A percentile compares a stretch with the other conserved stretches of the same genome.
These are phyloP conservation scores for Drosophila kuntzei DNA, from an alignment of 2,888 invertebrate genomes.

Conservation along the genomic window DNA sequence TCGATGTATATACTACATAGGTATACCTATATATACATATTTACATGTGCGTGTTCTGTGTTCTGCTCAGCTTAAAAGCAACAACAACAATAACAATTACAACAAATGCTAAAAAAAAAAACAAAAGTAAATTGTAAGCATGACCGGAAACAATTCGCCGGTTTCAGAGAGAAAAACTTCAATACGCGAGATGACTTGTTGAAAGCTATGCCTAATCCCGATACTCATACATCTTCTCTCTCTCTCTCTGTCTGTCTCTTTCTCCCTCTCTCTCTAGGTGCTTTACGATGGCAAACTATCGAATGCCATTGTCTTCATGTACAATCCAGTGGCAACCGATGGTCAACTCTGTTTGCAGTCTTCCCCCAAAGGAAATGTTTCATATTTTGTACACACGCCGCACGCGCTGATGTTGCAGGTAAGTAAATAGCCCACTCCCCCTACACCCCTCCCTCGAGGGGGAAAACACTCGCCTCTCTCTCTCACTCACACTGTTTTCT, in stretches of 20 bases:
- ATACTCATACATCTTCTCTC: background rate
- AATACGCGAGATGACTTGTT: constrained; percentile 59
- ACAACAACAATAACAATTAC: constrained; percentile 16
- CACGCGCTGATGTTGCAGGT: constrained; percentile 99
- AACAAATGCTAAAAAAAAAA: constrained; percentile 19
- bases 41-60: constrained; percentile 27
- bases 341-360: constrained; percentile 99
- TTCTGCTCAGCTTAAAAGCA: constrained; percentile 48
- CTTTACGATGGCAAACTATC: constrained; percentile 99
- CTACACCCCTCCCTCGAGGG: background rate
- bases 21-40: constrained; percentile 23
- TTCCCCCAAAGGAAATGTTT: constrained; percentile 98
- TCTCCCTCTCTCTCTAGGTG: constrained; percentile 88
- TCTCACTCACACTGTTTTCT: background rate
- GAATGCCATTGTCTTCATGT: constrained; percentile 99
- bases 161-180: constrained; percentile 20
- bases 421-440: constrained; percentile 81
- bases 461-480: background rate
- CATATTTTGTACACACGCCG: constrained; percentile 99
- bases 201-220: constrained; percentile 48
- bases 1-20: constrained; percentile 13
- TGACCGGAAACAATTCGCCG: constrained; percentile 59
- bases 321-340: constrained; percentile 99
- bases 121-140: constrained; percentile 59
- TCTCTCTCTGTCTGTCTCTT: background rate